phyloP scores from a whole-genome alignment of 2,888 invertebrate species.

The Timema cristinae region DNA sequence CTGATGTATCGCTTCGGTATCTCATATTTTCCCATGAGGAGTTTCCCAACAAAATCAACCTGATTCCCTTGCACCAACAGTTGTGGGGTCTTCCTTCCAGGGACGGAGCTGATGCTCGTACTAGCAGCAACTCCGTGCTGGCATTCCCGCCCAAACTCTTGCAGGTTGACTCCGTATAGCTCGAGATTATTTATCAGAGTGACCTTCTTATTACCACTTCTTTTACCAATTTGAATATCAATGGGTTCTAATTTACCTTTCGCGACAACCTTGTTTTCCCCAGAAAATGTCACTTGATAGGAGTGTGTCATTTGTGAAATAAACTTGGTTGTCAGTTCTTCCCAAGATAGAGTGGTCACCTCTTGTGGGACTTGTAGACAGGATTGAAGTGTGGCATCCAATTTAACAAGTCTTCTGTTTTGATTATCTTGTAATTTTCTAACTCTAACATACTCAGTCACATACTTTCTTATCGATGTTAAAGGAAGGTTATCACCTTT shows the following conservation, averaged over 20 bases:
- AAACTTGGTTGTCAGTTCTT: constrained; percentile 63
- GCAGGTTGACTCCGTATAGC: constrained; percentile 74
- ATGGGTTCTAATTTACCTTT: constrained; percentile 74
- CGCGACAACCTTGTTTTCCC: constrained; percentile 39
- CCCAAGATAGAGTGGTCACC: constrained; percentile 59
- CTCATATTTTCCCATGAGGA: constrained; percentile 63
- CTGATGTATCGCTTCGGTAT: constrained; percentile 70
- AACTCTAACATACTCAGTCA: constrained; percentile 68
- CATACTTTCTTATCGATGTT: constrained; percentile 59
- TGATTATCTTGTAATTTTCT: constrained; percentile 53
- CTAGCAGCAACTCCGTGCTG: constrained; percentile 85
- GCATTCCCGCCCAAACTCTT: constrained; percentile 74
- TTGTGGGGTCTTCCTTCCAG: constrained; percentile 69
- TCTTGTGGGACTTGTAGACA: constrained; percentile 41
- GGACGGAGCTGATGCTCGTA: constrained; percentile 69
- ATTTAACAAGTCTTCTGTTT: constrained; percentile 51
- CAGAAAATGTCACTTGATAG: constrained; percentile 53
- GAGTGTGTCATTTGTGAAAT: constrained; percentile 67
- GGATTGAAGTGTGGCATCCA: constrained; percentile 52
- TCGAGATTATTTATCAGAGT: constrained; percentile 88
- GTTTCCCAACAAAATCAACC: constrained; percentile 56
- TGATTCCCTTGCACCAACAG: constrained; percentile 91
- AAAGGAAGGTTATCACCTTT: constrained; percentile 61
- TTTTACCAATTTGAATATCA: constrained; percentile 68
- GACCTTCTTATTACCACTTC: constrained; percentile 87